These are phyloP conservation scores for Eilema caniola DNA, from an alignment of 2,888 invertebrate genomes.

Conservation along the genomic window DNA sequence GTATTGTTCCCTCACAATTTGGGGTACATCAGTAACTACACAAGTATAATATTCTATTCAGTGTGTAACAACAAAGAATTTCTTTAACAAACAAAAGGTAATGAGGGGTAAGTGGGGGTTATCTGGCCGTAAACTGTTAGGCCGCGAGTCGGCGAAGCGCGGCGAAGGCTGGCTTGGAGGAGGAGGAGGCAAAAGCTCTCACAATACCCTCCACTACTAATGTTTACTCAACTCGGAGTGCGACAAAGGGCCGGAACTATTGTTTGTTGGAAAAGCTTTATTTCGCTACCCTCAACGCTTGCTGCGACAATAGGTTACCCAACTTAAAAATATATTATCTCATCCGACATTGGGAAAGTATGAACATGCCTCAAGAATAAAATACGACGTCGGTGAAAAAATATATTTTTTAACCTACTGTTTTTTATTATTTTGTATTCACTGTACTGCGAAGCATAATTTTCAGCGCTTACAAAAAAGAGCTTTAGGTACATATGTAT, in stretches of 20 bases:
- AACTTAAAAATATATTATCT: slow-evolving; percentile 86
- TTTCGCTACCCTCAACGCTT: slow-evolving; percentile 83
- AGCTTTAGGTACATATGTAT: too few species aligned
- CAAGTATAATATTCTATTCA: slow-evolving; percentile 22
- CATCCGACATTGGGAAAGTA: slow-evolving; percentile 65
- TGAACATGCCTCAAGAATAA: slow-evolving; percentile 40
- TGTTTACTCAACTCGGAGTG: slow-evolving; percentile 83
- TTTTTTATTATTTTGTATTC: too few species aligned
- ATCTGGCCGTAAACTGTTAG: slow-evolving; percentile 80
- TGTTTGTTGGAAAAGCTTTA: slow-evolving; percentile 87
- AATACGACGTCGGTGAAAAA: not conserved
- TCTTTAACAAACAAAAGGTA: slow-evolving; percentile 77
- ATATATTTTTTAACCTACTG: too few species aligned
- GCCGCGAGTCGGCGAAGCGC: slow-evolving; percentile 57
- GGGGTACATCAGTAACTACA: slow-evolving; percentile 6
- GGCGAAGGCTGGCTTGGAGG: slow-evolving; percentile 44
- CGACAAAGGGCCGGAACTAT: slow-evolving; percentile 87
- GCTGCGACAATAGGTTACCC: slow-evolving; percentile 85
- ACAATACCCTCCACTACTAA: slow-evolving; percentile 84
- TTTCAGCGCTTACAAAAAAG: too few species aligned
- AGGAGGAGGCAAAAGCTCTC: slow-evolving; percentile 57
- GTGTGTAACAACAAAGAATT: slow-evolving; percentile 65
- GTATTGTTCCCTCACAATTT: not conserved
- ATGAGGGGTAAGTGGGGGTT: slow-evolving; percentile 77
- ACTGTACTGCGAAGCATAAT: too few species aligned